Base-by-base conservation (phyloP, 2,797 vertebrate species). In the Toxotes lorentzi region DNA sequence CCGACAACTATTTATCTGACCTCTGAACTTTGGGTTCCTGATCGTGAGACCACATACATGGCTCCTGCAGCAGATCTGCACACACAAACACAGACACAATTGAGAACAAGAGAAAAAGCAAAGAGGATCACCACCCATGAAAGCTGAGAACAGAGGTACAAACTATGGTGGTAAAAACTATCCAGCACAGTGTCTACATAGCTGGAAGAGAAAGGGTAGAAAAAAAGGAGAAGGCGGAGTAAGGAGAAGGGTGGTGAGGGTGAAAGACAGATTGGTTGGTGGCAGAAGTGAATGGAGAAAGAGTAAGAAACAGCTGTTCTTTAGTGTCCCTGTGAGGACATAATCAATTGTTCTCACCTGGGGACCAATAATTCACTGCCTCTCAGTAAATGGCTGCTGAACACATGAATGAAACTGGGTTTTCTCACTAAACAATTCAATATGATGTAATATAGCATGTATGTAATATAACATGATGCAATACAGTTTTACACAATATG, bases 1-100 rank as follows among this genome's bases (percentile, higher is more conserved):
- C 78, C 60, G 69, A 92, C 87, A 91, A 90, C 88, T 90, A 92
- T 92, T 93, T 93, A 75, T 90, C 86, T 91, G 89, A 89, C 90
- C 89, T 87, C 70, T 87, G 91, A 92, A 21, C 91, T 83, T 48
- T 41, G 45, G 63, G 73, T 62, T 81, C 74, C 75, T 77, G 70
- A 86, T 81, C n/a, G 24, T 76, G 85, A 72, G 80, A 78, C 83
- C 64, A 19, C 17, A n/a, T 61, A 50, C 59, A 34, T 48, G 21
- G 47, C 79, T 66, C 53, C 68, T 38, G 73, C 32, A 40, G 70
- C 78, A 79, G 34, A 76, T 27, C 62, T 6, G 53, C 21, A 7
- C 32, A 59, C 41, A 70, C 51, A 62, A 45, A 69, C 8, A 4
- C 40, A 30, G 41, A 63, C 7, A n/a, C n/a, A 27, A 40, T 14